Percentiles rank a stretch among this genome's conserved stretches.
Conservation (phyloP, 2,797 vertebrate species). For the Arnoldichthys spilopterus region DNA sequence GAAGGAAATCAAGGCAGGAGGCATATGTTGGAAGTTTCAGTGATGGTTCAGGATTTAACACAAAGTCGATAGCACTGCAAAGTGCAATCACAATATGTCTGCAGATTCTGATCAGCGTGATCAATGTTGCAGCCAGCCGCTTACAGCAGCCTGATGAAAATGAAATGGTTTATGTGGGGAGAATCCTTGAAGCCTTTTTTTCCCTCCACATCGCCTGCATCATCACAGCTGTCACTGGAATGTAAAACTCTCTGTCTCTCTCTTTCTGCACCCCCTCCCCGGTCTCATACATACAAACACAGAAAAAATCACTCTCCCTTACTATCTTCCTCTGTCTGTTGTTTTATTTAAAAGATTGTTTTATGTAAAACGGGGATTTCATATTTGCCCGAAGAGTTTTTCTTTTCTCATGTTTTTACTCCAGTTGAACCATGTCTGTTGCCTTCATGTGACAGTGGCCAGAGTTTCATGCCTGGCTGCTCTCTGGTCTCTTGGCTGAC, state of each 20-base stretch:
- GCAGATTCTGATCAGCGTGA: conserved; percentile 65
- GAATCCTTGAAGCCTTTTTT: conserved; percentile 48
- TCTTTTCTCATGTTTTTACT: conserved; percentile 22
- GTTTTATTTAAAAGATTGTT: conserved; percentile 8
- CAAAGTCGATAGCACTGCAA: conserved; percentile 72
- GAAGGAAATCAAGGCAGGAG: conserved; percentile 43
- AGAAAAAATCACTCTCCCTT: neutral
- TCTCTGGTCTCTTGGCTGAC: conserved; percentile 23
- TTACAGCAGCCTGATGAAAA: conserved; percentile 52
- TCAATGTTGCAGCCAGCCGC: conserved; percentile 59
- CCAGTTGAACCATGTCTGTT: conserved; percentile 26
- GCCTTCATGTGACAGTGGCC: conserved; percentile 27
- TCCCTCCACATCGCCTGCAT: conserved; percentile 1
- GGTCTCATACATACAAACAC: conserved; percentile 3
- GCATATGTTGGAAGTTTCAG: conserved; percentile 58
- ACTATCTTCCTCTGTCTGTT: neutral
- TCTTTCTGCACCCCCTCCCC: neutral
- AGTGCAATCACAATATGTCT: conserved; percentile 70
- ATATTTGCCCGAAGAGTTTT: conserved; percentile 15
- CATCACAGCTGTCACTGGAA: conserved; percentile 6
- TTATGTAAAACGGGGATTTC: conserved; percentile 16
- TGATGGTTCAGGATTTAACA: conserved; percentile 70
- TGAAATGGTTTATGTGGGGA: conserved; percentile 60
- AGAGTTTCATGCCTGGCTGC: conserved; percentile 11
- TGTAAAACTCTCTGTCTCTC: neutral